These are phyloP conservation scores for Etheostoma spectabile DNA, from an alignment of 2,113 vertebrate genomes.

Conservation along the genomic window DNA sequence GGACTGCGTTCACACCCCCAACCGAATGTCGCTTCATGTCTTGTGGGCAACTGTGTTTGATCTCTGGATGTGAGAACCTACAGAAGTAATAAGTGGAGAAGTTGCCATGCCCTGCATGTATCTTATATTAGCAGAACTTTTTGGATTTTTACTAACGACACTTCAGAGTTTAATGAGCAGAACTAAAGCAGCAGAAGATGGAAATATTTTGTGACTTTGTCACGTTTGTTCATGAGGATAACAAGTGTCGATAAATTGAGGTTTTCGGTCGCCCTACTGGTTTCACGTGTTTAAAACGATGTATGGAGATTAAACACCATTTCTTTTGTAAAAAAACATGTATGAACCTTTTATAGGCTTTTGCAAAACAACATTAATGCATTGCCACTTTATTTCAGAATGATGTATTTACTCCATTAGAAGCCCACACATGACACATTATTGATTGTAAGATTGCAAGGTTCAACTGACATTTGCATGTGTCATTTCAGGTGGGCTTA, in stretches of 20 bases:
- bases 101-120: not conserved
- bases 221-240: not conserved
- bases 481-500: not conserved
- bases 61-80: slow-evolving; percentile 24
- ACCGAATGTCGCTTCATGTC: not conserved
- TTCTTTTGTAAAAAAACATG: not conserved
- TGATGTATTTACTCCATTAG: not conserved
- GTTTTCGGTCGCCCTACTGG: not conserved
- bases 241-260: not conserved
- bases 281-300: not conserved
- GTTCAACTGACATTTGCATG: not conserved
- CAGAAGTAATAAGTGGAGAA: not conserved
- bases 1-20: not conserved
- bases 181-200: not conserved
- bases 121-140: not conserved
- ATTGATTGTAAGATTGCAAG: not conserved
- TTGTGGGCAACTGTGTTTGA: slow-evolving; percentile 27
- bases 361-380: too few species aligned
- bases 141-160: not conserved
- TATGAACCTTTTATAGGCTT: not conserved
- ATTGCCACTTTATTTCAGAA: not conserved
- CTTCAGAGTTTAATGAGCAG: slow-evolving; percentile 1
- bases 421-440: not conserved
- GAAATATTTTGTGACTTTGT: not conserved
- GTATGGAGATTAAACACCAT: not conserved